These are phyloP conservation scores for Nothoprocta perdicaria DNA, from an alignment of 2,113 vertebrate genomes.

Conservation along the genomic window DNA sequence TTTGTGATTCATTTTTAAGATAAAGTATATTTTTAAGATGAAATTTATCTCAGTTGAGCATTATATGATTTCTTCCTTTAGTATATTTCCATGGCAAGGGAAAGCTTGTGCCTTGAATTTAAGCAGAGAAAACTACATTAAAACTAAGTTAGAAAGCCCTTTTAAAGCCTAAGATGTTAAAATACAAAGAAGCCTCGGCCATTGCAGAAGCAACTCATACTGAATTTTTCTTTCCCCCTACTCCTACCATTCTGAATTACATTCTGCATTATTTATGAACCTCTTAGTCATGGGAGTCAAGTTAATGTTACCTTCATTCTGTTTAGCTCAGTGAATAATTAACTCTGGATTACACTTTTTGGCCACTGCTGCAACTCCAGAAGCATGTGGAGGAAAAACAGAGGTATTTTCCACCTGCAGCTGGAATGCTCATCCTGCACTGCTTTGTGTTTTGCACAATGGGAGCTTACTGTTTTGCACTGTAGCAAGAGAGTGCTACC, in stretches of 20 bases:
- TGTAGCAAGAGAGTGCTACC: neutral
- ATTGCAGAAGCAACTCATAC: neutral
- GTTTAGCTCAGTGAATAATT: neutral
- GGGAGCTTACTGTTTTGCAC: neutral
- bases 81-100: neutral
- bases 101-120: neutral
- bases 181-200: neutral
- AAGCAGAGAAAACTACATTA: neutral
- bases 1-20: neutral
- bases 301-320: neutral
- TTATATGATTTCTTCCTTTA: neutral
- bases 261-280: conserved; percentile 6
- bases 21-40: neutral
- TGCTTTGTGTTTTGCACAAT: neutral
- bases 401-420: neutral
- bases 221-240: neutral
- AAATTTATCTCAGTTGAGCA: neutral
- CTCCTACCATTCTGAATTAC: neutral
- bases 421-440: neutral
- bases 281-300: neutral
- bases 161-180: conserved; percentile 4
- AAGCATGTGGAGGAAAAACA: neutral
- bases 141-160: neutral
- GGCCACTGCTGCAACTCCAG: neutral
- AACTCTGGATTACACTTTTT: neutral